Base-by-base conservation (phyloP, 2,113 vertebrate species). In the Hucho hucho region DNA sequence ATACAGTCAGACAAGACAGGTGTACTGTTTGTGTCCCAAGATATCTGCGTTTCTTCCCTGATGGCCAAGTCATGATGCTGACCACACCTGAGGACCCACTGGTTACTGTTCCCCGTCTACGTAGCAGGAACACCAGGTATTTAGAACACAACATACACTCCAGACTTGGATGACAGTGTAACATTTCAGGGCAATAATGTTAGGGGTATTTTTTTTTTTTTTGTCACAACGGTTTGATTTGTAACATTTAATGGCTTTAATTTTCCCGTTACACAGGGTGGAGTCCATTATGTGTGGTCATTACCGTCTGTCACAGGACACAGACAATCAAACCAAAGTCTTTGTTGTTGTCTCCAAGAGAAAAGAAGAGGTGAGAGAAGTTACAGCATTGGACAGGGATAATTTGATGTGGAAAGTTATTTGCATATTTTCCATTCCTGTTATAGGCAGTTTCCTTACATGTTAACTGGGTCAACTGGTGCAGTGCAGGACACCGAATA, bases 291-390 rank as follows among this genome's bases (percentile, higher is more conserved):
- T 98, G 76, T 83, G 95, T 84, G 98, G 98, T 83, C 97, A 99
- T 92, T 99, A 95, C 87, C 97, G 97, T 87, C 95, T 99, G 86
- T 97, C 96, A 89, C 97, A 98, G 89, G 98, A 99, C 86, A 95
- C 93, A 26, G 97, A 98, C 94, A 98, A 97, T 95, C 96, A 99
- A 96, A 98, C 97, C 95, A 98, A 99, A 98, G 96, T 99, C 90
- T 98, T 95, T 95, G 96, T 96, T 92, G 96, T 98, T 75, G 94
- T 99, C 87, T 95, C 94, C 90, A 99, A 98, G 94, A 97, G 93
- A 87, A 98, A 96, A 83, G 97, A 99, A 77, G 97, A 99, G 90
- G 98, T 98, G 3, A n/a, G 4, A 11, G 59, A 49, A 47, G 46
- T 47, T 13, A 3, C 47, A 49, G 47, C 47, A 11, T 49, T 49